Conservation (phyloP, 35 echinoderm and acorn worm genomes). For the Apostichopus parvimensis region DNA sequence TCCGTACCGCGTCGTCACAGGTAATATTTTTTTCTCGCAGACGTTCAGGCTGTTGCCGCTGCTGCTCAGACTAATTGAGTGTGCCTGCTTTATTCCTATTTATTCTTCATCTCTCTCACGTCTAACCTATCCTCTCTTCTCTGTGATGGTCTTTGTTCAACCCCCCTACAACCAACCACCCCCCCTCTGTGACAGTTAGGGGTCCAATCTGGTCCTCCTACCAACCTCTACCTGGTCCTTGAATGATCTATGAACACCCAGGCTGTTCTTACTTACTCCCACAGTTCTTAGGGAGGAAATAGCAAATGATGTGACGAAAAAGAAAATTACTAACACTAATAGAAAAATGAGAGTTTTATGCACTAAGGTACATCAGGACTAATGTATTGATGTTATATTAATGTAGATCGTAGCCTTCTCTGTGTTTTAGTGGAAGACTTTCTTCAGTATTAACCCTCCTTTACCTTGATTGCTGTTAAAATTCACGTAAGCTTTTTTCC, state of each 20-base stretch:
- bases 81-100: background rate
- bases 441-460: background rate
- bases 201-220: background rate
- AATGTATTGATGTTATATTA: background rate
- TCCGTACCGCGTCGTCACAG: slow-evolving; percentile 35
- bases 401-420: background rate
- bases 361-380: background rate
- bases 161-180: background rate
- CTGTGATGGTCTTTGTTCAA: background rate
- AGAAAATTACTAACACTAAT: background rate
- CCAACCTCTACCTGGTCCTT: background rate
- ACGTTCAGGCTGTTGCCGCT: background rate
- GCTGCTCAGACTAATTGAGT: slow-evolving; percentile 14
- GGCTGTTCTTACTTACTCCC: background rate
- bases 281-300: background rate
- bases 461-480: slow-evolving; percentile 28
- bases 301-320: background rate
- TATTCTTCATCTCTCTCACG: background rate
- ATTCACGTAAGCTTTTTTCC: background rate
- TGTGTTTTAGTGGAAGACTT: background rate
- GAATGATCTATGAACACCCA: background rate
- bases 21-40: background rate
- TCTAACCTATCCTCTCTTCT: background rate
- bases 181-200: background rate
- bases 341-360: background rate